phyloP scores from a whole-genome alignment of 2,113 vertebrate species.

The Callithrix jacchus region DNA sequence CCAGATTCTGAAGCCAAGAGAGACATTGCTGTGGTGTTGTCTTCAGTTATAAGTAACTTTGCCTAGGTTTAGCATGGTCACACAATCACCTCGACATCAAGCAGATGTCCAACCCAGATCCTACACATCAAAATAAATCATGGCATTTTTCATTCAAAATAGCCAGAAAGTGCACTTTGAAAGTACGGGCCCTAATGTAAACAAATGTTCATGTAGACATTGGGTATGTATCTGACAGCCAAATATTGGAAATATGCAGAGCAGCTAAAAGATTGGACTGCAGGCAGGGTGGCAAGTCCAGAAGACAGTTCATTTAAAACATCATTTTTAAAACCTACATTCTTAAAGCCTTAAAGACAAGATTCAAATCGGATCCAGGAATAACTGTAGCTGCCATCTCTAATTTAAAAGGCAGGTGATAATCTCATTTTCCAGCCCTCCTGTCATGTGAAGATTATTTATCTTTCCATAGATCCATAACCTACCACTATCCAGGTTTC shows the following conservation, averaged over 20 bases:
- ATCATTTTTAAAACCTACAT: not conserved
- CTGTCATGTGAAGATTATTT: not conserved
- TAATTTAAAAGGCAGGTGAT: not conserved
- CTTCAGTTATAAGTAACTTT: not conserved
- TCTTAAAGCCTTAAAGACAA: conserved; percentile 43
- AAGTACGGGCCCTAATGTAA: not conserved
- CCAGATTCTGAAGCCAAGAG: not conserved
- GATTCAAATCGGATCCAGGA: not conserved
- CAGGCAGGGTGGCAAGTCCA: not conserved
- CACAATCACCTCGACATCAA: not conserved
- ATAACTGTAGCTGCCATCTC: not conserved
- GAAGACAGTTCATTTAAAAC: conserved; percentile 17
- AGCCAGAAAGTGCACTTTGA: not conserved
- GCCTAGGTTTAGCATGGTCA: not conserved
- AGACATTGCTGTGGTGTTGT: not conserved
- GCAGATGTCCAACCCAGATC: not conserved
- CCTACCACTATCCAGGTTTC: not conserved
- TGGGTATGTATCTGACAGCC: not conserved
- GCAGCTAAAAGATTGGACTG: not conserved
- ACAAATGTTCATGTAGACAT: not conserved
- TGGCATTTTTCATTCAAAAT: not conserved
- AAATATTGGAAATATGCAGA: not conserved
- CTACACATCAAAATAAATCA: conserved; percentile 21
- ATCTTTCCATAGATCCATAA: not conserved
- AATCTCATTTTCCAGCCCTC: conserved; percentile 8